Evolutionary conservation across 2,113 vertebrate species (phyloP).

Genomic region (Sebastes fasciatus): DNA sequence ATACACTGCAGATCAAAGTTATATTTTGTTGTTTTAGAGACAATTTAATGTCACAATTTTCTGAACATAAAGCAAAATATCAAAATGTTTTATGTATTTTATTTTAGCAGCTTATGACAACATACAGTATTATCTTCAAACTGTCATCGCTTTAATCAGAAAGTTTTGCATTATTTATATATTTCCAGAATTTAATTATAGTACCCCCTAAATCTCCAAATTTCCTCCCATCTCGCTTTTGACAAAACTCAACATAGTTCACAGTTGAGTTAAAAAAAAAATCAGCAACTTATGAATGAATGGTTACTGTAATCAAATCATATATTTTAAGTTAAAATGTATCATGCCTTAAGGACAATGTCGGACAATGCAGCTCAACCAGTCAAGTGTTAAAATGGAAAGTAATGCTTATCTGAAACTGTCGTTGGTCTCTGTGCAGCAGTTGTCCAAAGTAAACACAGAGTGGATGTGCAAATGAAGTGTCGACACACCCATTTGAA

Average conservation of each 20-base stretch:
- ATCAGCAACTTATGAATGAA: neutral
- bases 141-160: neutral
- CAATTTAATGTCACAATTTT: neutral
- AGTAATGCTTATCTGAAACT: neutral
- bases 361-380: neutral
- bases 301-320: neutral
- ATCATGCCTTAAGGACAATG: neutral
- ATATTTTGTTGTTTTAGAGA: neutral
- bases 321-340: neutral
- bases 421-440: neutral
- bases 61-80: neutral
- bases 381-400: too few species aligned
- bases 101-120: neutral
- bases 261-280: neutral
- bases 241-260: neutral
- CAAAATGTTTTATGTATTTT: neutral
- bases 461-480: neutral
- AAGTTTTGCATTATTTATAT: neutral
- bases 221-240: neutral
- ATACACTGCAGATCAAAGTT: neutral
- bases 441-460: constrained; percentile 13
- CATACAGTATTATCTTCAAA: neutral
- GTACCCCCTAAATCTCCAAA: neutral
- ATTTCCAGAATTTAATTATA: neutral
- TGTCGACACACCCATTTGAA: constrained; percentile 11